These are phyloP conservation scores for Phalloptychus januarius DNA, from an alignment of 2,797 vertebrate genomes.

Conservation along the genomic window DNA sequence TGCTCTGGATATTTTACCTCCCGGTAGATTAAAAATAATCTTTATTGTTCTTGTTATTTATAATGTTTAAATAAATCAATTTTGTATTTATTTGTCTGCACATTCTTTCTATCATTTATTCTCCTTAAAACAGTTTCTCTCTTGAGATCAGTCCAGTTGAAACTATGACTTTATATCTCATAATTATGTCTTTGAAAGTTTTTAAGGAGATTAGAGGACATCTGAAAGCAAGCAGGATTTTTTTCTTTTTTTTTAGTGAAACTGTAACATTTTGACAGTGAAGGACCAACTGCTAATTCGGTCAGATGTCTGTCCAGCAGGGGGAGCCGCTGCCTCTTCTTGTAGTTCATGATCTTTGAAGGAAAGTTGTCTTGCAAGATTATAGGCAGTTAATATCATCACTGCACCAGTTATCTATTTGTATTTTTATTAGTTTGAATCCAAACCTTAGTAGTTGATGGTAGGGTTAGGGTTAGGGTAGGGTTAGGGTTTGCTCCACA, in stretches of 20 bases:
- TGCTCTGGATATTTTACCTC: background rate
- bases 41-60: background rate
- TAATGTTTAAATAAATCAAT: conserved; percentile 6
- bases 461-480: too few relatives aligned
- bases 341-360: background rate
- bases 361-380: background rate
- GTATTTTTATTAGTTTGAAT: background rate
- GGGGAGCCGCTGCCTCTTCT: background rate
- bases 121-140: background rate
- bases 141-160: background rate
- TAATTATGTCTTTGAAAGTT: too few relatives aligned
- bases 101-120: background rate
- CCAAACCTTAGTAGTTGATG: background rate
- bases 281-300: background rate
- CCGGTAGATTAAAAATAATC: background rate
- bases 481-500: too few relatives aligned
- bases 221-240: background rate
- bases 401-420: background rate
- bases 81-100: background rate
- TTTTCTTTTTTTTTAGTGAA: background rate
- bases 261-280: background rate
- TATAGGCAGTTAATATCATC: background rate
- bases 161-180: too few relatives aligned
- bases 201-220: background rate
- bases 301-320: background rate